Conservation (phyloP, 2,888 invertebrate genomes). For the Epiperipatus broadwayi region DNA sequence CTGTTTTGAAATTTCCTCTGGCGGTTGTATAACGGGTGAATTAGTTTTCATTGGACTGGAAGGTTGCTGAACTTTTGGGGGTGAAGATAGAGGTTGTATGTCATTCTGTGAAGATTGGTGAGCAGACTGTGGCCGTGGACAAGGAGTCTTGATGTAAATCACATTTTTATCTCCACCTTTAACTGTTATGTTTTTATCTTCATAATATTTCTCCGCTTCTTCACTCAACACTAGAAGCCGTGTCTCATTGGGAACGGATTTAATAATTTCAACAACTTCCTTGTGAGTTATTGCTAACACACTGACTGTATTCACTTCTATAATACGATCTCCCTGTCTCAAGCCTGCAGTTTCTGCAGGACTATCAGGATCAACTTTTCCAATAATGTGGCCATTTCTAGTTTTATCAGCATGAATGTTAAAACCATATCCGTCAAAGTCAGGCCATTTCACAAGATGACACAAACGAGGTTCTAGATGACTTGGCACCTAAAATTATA, state of each 20-base stretch:
- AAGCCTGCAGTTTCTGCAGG: constrained; percentile 40
- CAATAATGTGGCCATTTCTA: constrained; percentile 82
- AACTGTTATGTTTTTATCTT: constrained; percentile 37
- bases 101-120: too few species aligned
- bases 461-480: constrained; percentile 48
- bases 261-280: constrained; percentile 74
- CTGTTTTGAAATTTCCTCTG: too few species aligned
- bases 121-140: too few species aligned
- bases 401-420: constrained; percentile 92
- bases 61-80: too few species aligned
- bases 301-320: constrained; percentile 73
- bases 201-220: constrained; percentile 50
- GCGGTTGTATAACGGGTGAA: too few species aligned
- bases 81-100: too few species aligned
- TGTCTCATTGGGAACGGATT: constrained; percentile 64
- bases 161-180: constrained; percentile 35
- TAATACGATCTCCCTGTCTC: constrained; percentile 55
- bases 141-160: constrained; percentile 24
- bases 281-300: constrained; percentile 81
- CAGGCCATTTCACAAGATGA: constrained; percentile 70
- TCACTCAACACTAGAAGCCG: constrained; percentile 65
- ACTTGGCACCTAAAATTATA: too few species aligned
- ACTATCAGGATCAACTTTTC: constrained; percentile 58
- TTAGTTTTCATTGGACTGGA: too few species aligned
- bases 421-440: constrained; percentile 94